These are phyloP conservation scores for Coluber constrictor DNA, from an alignment of 2,797 vertebrate genomes.

Conservation along the genomic window DNA sequence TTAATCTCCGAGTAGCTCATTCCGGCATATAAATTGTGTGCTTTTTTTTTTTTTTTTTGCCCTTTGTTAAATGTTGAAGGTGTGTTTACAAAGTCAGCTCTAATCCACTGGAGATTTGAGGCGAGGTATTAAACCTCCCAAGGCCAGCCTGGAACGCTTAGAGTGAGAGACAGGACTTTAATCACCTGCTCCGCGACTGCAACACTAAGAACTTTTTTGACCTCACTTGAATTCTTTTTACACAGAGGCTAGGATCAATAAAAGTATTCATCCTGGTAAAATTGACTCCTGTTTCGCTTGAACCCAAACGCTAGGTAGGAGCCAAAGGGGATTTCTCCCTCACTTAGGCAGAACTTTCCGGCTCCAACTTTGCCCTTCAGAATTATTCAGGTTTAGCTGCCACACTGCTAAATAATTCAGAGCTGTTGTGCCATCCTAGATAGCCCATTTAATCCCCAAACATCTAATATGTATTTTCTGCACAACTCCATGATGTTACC, in stretches of 20 bases:
- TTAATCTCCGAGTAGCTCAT: constrained; percentile 52
- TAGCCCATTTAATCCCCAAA: constrained; percentile 44
- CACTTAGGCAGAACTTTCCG: constrained; percentile 40
- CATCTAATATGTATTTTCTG: constrained; percentile 34
- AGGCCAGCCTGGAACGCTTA: constrained; percentile 59
- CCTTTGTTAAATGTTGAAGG: constrained; percentile 68
- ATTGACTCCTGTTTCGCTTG: constrained; percentile 55
- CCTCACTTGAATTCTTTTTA: constrained; percentile 58
- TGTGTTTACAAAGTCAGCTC: constrained; percentile 68
- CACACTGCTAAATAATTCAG: constrained; percentile 60
- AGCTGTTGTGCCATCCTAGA: constrained; percentile 25
- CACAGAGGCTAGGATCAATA: constrained; percentile 63
- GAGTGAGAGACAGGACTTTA: constrained; percentile 69
- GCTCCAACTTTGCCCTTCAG: constrained; percentile 35
- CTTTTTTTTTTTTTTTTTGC: constrained; percentile 40
- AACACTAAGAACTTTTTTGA: constrained; percentile 57
- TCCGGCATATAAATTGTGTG: constrained; percentile 42
- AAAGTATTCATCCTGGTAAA: constrained; percentile 55
- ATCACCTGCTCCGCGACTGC: constrained; percentile 63
- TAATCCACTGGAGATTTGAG: constrained; percentile 62
- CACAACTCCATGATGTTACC: constrained; percentile 1
- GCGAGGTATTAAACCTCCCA: constrained; percentile 68
- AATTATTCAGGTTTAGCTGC: constrained; percentile 47
- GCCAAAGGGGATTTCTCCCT: constrained; percentile 39
- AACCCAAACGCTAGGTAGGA: constrained; percentile 37